Evolutionary conservation across 2,113 vertebrate genomes (phyloP).

Genomic region (Corythoichthys haematopterus): DNA sequence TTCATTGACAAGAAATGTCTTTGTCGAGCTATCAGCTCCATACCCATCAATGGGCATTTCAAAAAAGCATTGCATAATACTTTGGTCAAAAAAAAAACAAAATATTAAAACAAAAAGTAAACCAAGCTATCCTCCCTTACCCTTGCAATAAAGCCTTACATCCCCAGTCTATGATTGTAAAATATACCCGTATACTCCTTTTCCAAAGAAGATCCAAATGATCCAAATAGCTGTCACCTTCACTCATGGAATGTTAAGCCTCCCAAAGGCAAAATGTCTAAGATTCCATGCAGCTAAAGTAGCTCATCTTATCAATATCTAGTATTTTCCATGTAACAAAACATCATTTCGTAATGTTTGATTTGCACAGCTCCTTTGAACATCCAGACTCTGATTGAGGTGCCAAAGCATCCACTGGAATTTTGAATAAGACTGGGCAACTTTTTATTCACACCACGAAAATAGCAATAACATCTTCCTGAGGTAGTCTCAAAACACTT

Average conservation of each 20-base stretch:
- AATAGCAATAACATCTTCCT: slow-evolving; percentile 79
- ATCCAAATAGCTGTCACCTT: slow-evolving; percentile 47
- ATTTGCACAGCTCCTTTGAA: slow-evolving; percentile 55
- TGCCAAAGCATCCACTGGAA: slow-evolving; percentile 44
- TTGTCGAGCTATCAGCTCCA: slow-evolving; percentile 47
- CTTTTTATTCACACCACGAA: slow-evolving; percentile 62
- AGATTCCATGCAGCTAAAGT: slow-evolving; percentile 40
- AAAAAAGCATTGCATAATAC: slow-evolving; percentile 70
- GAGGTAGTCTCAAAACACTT: slow-evolving; percentile 89
- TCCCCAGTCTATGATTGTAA: slow-evolving; percentile 71
- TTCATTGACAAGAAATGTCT: slow-evolving; percentile 54
- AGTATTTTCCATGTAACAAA: slow-evolving; percentile 30
- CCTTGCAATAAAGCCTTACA: slow-evolving; percentile 49
- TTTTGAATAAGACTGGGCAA: slow-evolving; percentile 67
- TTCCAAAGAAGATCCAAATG: slow-evolving; percentile 48
- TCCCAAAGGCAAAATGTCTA: slow-evolving; percentile 29
- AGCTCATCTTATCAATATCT: slow-evolving; percentile 30
- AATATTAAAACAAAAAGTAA: slow-evolving; percentile 36
- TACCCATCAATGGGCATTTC: slow-evolving; percentile 50
- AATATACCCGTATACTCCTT: slow-evolving; percentile 69
- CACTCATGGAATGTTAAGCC: slow-evolving; percentile 63
- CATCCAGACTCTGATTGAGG: slow-evolving; percentile 58
- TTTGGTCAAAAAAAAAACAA: slow-evolving; percentile 60
- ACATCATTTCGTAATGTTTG: slow-evolving; percentile 36
- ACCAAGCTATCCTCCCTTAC: slow-evolving; percentile 46